These are phyloP conservation scores for Agrochola litura DNA, from an alignment of 2,888 invertebrate species.

Conservation along the genomic window DNA sequence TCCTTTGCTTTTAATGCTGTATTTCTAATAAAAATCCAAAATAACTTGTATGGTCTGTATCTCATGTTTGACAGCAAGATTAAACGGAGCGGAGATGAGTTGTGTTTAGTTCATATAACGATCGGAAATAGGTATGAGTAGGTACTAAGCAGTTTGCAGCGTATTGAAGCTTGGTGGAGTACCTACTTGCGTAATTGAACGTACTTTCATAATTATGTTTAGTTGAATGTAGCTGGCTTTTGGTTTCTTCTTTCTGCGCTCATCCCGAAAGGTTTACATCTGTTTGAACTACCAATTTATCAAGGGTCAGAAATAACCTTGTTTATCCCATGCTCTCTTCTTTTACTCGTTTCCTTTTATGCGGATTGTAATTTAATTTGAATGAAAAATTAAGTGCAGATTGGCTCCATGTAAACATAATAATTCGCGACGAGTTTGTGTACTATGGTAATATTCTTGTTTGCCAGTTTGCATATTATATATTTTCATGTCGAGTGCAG, in stretches of 20 bases:
- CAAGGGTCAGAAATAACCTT: slow-evolving; percentile 28
- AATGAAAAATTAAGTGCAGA: slow-evolving; percentile 18
- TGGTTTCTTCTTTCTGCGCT: neutral
- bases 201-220: slow-evolving; percentile 10
- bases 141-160: slow-evolving; percentile 12
- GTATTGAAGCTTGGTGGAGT: slow-evolving; percentile 5
- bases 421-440: slow-evolving; percentile 22
- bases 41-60: slow-evolving; percentile 10
- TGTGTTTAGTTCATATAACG: slow-evolving; percentile 36
- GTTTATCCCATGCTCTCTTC: slow-evolving; percentile 22
- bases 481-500: slow-evolving; percentile 36
- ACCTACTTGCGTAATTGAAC: neutral
- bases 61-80: slow-evolving; percentile 25
- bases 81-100: slow-evolving; percentile 51
- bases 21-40: slow-evolving; percentile 6
- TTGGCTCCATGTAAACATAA: slow-evolving; percentile 15
- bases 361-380: slow-evolving; percentile 43
- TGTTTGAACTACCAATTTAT: slow-evolving; percentile 38
- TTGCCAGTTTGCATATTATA: slow-evolving; percentile 45
- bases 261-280: slow-evolving; percentile 2
- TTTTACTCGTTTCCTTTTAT: slow-evolving; percentile 29
- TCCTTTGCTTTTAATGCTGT: neutral
- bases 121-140: slow-evolving; percentile 46
- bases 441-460: slow-evolving; percentile 50
- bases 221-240: slow-evolving; percentile 4